A percentile compares a stretch with the other conserved stretches of the same genome.
These are phyloP conservation scores for Drosophila greeni DNA, from an alignment of 2,888 invertebrate species.

Conservation along the genomic window DNA sequence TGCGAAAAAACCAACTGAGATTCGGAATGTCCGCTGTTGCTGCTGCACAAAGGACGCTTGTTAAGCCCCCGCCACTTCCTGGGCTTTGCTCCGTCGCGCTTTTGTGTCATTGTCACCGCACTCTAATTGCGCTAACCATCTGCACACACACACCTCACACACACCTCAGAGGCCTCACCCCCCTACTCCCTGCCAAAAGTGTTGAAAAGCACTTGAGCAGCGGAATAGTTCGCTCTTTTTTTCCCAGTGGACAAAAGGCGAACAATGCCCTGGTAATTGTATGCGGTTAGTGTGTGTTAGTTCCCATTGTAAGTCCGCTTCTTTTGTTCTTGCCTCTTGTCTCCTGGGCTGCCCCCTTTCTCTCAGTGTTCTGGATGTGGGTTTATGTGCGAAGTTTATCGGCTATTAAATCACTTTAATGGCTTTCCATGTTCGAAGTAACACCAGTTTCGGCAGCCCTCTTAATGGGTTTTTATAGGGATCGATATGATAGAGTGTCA, in stretches of 20 bases:
- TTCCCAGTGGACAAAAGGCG: conserved; percentile 47
- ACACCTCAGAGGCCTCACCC: neutral
- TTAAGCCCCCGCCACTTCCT: conserved; percentile 55
- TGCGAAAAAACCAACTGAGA: conserved; percentile 18
- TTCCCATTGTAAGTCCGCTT: conserved; percentile 45
- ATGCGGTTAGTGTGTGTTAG: conserved; percentile 50
- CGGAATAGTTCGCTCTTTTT: conserved; percentile 44
- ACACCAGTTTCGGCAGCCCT: conserved; percentile 24
- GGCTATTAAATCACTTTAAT: conserved; percentile 70
- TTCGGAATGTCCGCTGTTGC: conserved; percentile 9
- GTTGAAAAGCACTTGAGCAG: conserved; percentile 65
- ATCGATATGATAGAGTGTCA: conserved; percentile 23
- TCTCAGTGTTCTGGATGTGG: conserved; percentile 16
- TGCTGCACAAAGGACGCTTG: conserved; percentile 60
- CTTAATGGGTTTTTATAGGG: conserved; percentile 11
- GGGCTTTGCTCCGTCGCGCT: conserved; percentile 59
- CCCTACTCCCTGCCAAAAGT: conserved; percentile 31
- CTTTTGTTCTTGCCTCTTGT: conserved; percentile 44
- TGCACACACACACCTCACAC: conserved; percentile 25
- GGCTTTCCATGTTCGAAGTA: conserved; percentile 44
- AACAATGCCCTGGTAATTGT: conserved; percentile 70
- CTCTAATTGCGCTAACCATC: conserved; percentile 70
- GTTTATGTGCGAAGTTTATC: conserved; percentile 61
- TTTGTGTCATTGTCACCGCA: conserved; percentile 72
- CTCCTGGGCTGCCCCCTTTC: conserved; percentile 44